These are phyloP conservation scores for Microcebus lehilahytsara DNA, from an alignment of 2,113 vertebrate genomes.

Conservation along the genomic window DNA sequence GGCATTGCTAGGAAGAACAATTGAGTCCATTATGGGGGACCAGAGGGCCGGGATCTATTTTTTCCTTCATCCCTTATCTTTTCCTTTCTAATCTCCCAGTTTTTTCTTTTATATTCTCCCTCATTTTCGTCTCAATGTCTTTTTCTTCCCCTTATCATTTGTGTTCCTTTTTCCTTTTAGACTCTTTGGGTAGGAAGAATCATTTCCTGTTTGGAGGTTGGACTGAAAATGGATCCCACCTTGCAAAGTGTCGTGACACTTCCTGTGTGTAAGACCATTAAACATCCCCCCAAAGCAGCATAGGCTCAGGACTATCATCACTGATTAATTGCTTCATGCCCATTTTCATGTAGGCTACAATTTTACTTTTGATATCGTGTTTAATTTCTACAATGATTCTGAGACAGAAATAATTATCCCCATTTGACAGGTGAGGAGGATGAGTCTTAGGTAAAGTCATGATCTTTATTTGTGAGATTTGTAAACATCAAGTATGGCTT, in stretches of 20 bases:
- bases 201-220: neutral
- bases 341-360: neutral
- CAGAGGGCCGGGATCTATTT: neutral
- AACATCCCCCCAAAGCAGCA: neutral
- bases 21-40: neutral
- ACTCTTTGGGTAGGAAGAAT: neutral
- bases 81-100: neutral
- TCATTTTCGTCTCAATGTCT: neutral
- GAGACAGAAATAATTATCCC: neutral
- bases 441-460: neutral
- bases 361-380: neutral
- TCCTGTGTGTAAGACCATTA: neutral
- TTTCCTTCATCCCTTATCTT: neutral
- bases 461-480: neutral
- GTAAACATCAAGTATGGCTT: neutral
- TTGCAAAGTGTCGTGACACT: neutral
- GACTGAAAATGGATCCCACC: neutral
- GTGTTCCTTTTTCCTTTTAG: neutral
- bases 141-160: neutral
- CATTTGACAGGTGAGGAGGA: neutral
- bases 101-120: neutral
- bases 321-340: neutral
- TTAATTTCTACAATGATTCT: neutral
- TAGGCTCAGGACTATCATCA: neutral
- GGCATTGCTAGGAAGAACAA: neutral